Conservation (phyloP, 2,888 invertebrate genomes). For the Lithophane semibrunnea region DNA sequence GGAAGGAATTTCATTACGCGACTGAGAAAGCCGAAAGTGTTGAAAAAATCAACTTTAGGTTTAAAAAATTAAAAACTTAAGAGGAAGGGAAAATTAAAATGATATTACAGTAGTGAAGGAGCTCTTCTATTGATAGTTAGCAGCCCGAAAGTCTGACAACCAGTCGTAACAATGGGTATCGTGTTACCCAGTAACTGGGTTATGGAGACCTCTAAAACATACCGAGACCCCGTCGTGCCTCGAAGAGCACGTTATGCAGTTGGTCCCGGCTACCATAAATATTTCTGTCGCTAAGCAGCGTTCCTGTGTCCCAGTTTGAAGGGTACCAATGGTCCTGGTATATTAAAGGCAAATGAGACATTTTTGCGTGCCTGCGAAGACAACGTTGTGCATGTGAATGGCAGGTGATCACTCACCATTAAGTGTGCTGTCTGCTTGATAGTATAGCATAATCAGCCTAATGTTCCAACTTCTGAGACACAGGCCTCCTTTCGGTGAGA, state of each 20-base stretch:
- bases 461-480: no score
- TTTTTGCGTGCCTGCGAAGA: neutral
- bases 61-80: constrained; percentile 21
- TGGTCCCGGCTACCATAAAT: neutral
- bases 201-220: no score
- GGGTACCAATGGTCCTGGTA: neutral
- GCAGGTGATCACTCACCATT: constrained; percentile 2
- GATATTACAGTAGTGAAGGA: neutral
- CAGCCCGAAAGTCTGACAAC: no score
- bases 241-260: no score
- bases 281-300: neutral
- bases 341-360: neutral
- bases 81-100: constrained; percentile 17
- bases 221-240: no score
- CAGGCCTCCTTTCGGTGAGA: no score
- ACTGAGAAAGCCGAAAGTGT: constrained; percentile 39
- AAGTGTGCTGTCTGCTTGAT: neutral
- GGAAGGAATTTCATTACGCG: constrained; percentile 48
- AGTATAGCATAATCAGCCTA: no score
- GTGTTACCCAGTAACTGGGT: no score
- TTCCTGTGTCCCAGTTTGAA: neutral
- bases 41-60: neutral
- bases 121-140: neutral
- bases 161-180: no score
- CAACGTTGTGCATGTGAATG: neutral